phyloP scores from a whole-genome alignment of 1,140 invertebrate species.

The Hyles euphorbiae region DNA sequence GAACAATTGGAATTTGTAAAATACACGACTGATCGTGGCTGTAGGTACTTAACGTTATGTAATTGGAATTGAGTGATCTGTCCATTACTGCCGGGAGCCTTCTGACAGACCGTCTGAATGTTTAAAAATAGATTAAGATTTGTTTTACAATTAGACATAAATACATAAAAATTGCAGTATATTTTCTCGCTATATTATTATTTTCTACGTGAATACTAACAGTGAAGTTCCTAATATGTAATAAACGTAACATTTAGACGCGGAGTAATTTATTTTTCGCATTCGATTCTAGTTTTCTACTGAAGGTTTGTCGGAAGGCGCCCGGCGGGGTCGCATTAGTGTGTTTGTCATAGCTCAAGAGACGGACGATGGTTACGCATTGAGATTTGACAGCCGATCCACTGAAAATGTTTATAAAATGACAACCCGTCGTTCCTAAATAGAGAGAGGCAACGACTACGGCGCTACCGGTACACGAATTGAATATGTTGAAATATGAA shows the following conservation, averaged over 20 bases:
- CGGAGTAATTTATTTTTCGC: slow-evolving; percentile 46
- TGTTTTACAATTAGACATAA: slow-evolving; percentile 25
- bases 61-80: slow-evolving; percentile 57
- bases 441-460: slow-evolving; percentile 25
- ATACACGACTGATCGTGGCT: slow-evolving; percentile 30
- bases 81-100: slow-evolving; percentile 35
- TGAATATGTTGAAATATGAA: slow-evolving; percentile 9
- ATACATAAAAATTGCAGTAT: slow-evolving; percentile 14
- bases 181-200: slow-evolving; percentile 40
- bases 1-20: slow-evolving; percentile 51
- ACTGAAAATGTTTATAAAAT: slow-evolving; percentile 12
- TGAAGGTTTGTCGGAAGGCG: slow-evolving; percentile 35
- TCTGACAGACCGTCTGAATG: slow-evolving; percentile 28
- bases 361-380: slow-evolving; percentile 31
- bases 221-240: slow-evolving; percentile 66
- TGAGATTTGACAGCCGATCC: slow-evolving; percentile 39
- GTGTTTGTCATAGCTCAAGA: background rate
- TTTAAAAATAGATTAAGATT: slow-evolving; percentile 27
- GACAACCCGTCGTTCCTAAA: slow-evolving; percentile 49
- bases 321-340: slow-evolving; percentile 15
- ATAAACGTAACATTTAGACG: slow-evolving; percentile 49
- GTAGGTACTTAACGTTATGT: slow-evolving; percentile 46
- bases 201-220: slow-evolving; percentile 40
- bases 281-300: slow-evolving; percentile 45
- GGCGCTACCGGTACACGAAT: slow-evolving; percentile 15